Evolutionary conservation across 2,113 vertebrate species (phyloP).

Genomic region (Seriola aureovittata): DNA sequence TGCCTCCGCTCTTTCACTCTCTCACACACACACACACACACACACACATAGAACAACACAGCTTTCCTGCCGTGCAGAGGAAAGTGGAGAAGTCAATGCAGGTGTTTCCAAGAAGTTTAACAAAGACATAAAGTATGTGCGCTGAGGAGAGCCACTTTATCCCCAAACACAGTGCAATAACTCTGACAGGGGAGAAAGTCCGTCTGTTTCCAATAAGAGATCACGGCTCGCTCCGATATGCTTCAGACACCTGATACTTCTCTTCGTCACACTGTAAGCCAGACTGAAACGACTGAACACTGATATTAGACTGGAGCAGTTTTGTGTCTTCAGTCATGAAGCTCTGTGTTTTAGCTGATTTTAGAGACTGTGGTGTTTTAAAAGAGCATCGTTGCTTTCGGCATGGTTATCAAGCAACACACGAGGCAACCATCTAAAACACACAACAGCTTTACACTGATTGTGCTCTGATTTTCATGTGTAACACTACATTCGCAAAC

Average conservation of each 20-base stretch:
- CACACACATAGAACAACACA: constrained; percentile 2
- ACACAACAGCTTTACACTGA: too few relatives aligned
- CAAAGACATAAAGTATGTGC: constrained; percentile 65
- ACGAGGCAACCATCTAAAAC: too few relatives aligned
- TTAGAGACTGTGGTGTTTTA: too few relatives aligned
- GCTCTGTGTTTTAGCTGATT: too few relatives aligned
- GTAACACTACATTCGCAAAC: too few relatives aligned
- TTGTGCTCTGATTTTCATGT: too few relatives aligned
- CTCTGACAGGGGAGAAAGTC: constrained; percentile 38
- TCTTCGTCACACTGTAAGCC: constrained; percentile 11
- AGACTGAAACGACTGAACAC: constrained; percentile 12
- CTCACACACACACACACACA: constrained; percentile 29
- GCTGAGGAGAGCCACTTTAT: constrained; percentile 46
- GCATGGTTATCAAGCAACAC: too few relatives aligned
- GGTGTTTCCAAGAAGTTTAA: constrained; percentile 78
- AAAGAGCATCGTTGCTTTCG: too few relatives aligned
- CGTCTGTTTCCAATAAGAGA: constrained; percentile 51
- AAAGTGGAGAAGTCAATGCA: constrained; percentile 71
- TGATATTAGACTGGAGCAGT: background rate
- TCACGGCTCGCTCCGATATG: constrained; percentile 4
- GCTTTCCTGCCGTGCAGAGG: constrained; percentile 70
- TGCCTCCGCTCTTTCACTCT: constrained; percentile 5
- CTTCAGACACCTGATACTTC: constrained; percentile 37
- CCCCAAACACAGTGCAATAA: constrained; percentile 42
- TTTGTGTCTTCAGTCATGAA: background rate